Percentiles rank a stretch among this genome's conserved stretches.
Conservation (phyloP, 2,888 invertebrate genomes). For the Amiota communis region DNA sequence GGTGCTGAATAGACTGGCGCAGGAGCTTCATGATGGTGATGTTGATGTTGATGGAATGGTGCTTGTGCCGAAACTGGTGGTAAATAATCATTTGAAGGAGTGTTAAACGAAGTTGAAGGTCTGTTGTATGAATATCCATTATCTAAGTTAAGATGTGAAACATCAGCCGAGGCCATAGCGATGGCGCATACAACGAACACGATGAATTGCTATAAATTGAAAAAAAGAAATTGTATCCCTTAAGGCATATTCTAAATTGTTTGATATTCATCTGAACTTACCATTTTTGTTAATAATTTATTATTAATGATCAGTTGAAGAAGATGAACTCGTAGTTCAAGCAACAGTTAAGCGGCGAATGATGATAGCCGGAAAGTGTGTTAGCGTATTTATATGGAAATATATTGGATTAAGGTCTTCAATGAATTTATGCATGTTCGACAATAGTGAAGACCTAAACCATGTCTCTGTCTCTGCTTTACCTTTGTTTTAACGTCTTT, state of each 20-base stretch:
- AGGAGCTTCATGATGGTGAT: conserved; percentile 36
- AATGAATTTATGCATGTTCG: too few relatives aligned
- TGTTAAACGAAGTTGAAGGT: conserved; percentile 54
- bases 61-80: conserved; percentile 33
- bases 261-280: neutral
- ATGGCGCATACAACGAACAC: conserved; percentile 58
- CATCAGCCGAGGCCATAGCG: conserved; percentile 58
- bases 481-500: too few relatives aligned
- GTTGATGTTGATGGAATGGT: conserved; percentile 30
- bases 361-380: conserved; percentile 57
- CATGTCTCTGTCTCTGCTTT: too few relatives aligned
- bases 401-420: neutral
- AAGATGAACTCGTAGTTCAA: neutral
- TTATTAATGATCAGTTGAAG: conserved; percentile 38
- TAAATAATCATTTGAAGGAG: conserved; percentile 33
- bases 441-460: too few relatives aligned
- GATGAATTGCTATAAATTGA: conserved; percentile 56
- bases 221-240: neutral
- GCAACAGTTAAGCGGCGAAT: conserved; percentile 44
- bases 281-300: conserved; percentile 60
- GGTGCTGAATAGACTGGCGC: conserved; percentile 35
- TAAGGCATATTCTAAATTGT: neutral
- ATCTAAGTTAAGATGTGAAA: conserved; percentile 57
- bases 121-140: conserved; percentile 54
- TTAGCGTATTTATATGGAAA: conserved; percentile 54